A percentile compares a stretch with the other conserved stretches of the same genome.
Evolutionary conservation across 2,888 invertebrate species (phyloP).

Genomic region (Odontothrips loti): DNA sequence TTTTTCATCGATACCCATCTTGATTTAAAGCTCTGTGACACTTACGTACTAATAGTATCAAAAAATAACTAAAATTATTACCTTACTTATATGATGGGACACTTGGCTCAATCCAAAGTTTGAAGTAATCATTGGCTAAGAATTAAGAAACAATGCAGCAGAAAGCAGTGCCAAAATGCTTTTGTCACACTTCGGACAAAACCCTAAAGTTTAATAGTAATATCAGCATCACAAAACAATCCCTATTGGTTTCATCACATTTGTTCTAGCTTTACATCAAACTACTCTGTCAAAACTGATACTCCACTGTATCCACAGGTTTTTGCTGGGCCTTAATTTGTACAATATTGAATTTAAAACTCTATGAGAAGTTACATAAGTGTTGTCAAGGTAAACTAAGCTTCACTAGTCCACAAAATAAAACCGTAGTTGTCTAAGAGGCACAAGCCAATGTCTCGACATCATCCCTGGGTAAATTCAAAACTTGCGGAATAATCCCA

Average conservation of each 20-base stretch:
- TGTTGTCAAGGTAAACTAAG: too few species aligned
- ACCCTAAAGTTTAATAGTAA: background rate
- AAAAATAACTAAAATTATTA: constrained; percentile 1
- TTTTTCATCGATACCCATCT: background rate
- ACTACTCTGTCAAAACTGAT: background rate
- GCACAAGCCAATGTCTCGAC: background rate
- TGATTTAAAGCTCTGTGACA: constrained; percentile 13
- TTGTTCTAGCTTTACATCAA: background rate
- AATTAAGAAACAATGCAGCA: constrained; percentile 4
- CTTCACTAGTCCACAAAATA: too few species aligned
- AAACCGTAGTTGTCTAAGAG: background rate
- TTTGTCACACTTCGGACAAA: background rate
- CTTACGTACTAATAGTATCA: constrained; percentile 4
- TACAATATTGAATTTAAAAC: background rate
- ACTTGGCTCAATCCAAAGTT: background rate
- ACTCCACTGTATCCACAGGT: background rate
- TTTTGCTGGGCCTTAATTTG: background rate
- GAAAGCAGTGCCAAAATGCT: background rate
- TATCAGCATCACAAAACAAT: background rate
- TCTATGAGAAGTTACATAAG: too few species aligned
- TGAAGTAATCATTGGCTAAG: background rate
- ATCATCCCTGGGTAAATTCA: background rate
- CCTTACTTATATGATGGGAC: background rate
- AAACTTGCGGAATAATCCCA: background rate
- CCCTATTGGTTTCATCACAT: background rate